phyloP scores from a whole-genome alignment of 2,113 vertebrate species.

The Megaleporinus macrocephalus region DNA sequence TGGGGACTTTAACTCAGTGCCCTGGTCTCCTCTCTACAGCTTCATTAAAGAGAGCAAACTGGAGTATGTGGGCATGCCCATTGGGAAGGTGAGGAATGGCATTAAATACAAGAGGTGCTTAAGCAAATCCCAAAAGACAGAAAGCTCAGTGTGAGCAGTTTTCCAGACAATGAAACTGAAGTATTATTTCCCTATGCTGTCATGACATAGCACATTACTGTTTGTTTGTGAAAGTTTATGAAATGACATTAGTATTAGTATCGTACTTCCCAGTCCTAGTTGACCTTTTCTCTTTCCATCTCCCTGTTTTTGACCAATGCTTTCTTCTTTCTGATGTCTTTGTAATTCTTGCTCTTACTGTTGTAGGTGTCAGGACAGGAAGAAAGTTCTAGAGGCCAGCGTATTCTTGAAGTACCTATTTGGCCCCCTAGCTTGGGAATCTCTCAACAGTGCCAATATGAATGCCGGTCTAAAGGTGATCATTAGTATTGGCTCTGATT shows the following conservation, averaged over 20 bases:
- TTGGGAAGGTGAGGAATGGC: constrained; percentile 81
- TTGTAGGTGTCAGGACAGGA: constrained; percentile 95
- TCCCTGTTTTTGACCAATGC: not conserved
- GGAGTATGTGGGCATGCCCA: constrained; percentile 85
- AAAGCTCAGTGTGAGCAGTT: not conserved
- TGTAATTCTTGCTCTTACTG: constrained; percentile 33
- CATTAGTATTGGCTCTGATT: not conserved
- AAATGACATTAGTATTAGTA: no score
- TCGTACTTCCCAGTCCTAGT: not conserved
- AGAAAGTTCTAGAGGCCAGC: constrained; percentile 80
- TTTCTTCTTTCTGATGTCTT: not conserved
- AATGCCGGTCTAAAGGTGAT: constrained; percentile 72
- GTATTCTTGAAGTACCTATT: constrained; percentile 86
- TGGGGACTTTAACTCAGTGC: constrained; percentile 95
- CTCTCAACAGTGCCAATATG: constrained; percentile 87
- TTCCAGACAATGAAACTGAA: no score
- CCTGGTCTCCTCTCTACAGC: constrained; percentile 88
- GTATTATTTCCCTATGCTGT: no score
- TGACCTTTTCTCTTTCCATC: not conserved
- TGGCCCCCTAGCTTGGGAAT: constrained; percentile 92
- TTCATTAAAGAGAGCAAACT: constrained; percentile 89
- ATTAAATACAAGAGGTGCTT: not conserved
- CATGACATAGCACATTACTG: no score
- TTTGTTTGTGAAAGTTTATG: no score
- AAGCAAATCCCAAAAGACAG: not conserved